These are phyloP conservation scores for Andricus grossulariae DNA, from an alignment of 1,140 invertebrate species.

Conservation along the genomic window DNA sequence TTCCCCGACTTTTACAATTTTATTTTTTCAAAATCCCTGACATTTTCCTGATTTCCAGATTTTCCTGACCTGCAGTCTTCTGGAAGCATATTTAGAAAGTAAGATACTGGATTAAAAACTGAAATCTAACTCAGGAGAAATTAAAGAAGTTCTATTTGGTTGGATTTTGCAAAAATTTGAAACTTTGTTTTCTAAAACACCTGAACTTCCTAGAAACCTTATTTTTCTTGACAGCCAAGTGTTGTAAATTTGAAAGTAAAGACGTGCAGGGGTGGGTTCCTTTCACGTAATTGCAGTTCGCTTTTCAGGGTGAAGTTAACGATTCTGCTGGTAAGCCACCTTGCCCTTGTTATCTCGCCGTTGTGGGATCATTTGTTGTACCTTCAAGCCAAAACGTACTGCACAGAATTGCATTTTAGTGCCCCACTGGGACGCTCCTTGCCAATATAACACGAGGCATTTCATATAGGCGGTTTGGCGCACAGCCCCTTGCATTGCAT, in stretches of 20 bases:
- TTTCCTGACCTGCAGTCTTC: too few relatives aligned
- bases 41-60: too few relatives aligned
- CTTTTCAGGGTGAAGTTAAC: conserved; percentile 15
- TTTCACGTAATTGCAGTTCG: not conserved
- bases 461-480: not conserved
- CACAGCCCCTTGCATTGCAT: conserved; percentile 13
- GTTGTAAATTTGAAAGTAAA: not conserved
- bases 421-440: conserved; percentile 4
- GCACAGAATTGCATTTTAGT: conserved; percentile 39
- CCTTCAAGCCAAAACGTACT: conserved; percentile 39
- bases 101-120: too few relatives aligned
- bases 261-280: not conserved
- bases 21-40: too few relatives aligned
- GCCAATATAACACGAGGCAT: conserved; percentile 27
- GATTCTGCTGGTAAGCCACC: not conserved
- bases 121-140: too few relatives aligned
- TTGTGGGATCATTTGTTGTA: conserved; percentile 43
- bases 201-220: too few relatives aligned
- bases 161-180: too few relatives aligned
- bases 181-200: too few relatives aligned
- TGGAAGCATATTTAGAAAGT: too few relatives aligned
- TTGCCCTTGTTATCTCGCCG: conserved; percentile 44
- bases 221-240: too few relatives aligned
- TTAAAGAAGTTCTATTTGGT: too few relatives aligned
- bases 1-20: too few relatives aligned